A percentile compares a stretch with the other conserved stretches of the same genome.
Conservation (phyloP, 2,113 vertebrate genomes). For the Thalassarche chlororhynchos region DNA sequence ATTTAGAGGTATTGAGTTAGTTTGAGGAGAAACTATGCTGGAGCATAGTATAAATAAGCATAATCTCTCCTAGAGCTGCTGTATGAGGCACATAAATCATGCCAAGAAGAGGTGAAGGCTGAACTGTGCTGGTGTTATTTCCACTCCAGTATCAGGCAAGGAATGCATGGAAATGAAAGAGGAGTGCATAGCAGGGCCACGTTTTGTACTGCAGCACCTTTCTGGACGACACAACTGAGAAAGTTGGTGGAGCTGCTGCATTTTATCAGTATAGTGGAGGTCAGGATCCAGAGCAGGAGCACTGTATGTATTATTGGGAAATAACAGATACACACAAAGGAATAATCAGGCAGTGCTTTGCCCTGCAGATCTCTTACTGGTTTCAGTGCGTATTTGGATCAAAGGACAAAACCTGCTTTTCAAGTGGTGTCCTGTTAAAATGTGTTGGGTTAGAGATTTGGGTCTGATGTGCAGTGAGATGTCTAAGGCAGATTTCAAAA, state of each 20-base stretch:
- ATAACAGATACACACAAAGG: neutral
- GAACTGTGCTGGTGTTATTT: neutral
- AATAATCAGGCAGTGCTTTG: neutral
- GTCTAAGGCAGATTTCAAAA: neutral
- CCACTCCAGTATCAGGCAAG: neutral
- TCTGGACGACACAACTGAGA: neutral
- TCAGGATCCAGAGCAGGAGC: neutral
- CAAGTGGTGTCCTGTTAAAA: neutral
- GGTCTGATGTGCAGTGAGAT: neutral
- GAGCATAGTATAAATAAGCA: neutral
- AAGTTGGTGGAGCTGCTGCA: neutral
- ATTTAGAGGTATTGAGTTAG: neutral
- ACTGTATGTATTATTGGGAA: neutral
- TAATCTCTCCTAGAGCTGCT: neutral
- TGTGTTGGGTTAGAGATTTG: neutral
- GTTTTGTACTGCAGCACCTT: neutral
- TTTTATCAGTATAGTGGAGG: neutral
- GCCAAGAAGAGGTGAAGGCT: neutral
- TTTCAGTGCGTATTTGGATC: neutral
- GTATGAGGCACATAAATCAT: constrained; percentile 31
- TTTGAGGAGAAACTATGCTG: neutral
- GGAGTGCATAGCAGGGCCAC: fast-evolving
- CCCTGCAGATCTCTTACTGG: neutral
- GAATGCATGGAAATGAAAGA: neutral
- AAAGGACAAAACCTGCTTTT: neutral